Evolutionary conservation across 1,140 invertebrate species (phyloP), one percentile per base, ranked within the genome.

Genomic region (Subanguina moxae): DNA sequence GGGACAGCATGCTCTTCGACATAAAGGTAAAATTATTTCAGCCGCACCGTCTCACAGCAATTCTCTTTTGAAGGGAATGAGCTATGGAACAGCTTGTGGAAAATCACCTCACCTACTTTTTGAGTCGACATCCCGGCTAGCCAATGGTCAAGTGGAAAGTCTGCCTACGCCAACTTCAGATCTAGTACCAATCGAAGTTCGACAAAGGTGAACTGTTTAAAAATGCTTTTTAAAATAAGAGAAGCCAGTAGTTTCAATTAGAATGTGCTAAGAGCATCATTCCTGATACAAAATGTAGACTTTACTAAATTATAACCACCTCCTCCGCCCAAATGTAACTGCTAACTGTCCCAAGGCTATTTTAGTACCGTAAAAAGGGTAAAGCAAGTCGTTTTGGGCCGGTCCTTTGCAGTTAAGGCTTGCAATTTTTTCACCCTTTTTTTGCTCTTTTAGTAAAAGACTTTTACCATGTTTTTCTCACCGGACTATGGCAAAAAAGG

Each of bases 181-280:
- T 32, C 7, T 72, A 9, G 28, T 77, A 3, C 72, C 74, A 38
- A 58, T 76, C 1, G 68, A 75, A 57, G 59, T 76, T 1, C 23
- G 68, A 17, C 67, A 58, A 56, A 58, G 71, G 48, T 67, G 23
- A 25, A 43, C 1, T 70, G 7, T 1, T 28, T 19, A 62, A 17
- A 52, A 25, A 52, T 52, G 15, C 15, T 7, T 7, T 25, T 15
- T 7, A 15, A 7, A 7, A 3, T 15, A 15, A 52, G 3, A 7
- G 3, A 7, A 15, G 17, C 3, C 3, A 8, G 3, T 45, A 45
- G 11, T 45, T 45, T 13, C n/a, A n/a, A 45, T 45, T 11, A 45
- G 11, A 11, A 45, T 45, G 43, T 13, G 43, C 11, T 13, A 45
- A 45, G 43, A 13, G 43, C n/a, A 13, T 45, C 43, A 13, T 45